Evolutionary conservation across 2,888 invertebrate species (phyloP), one percentile per base, ranked within the genome.

Genomic region (Spilarctia lutea): DNA sequence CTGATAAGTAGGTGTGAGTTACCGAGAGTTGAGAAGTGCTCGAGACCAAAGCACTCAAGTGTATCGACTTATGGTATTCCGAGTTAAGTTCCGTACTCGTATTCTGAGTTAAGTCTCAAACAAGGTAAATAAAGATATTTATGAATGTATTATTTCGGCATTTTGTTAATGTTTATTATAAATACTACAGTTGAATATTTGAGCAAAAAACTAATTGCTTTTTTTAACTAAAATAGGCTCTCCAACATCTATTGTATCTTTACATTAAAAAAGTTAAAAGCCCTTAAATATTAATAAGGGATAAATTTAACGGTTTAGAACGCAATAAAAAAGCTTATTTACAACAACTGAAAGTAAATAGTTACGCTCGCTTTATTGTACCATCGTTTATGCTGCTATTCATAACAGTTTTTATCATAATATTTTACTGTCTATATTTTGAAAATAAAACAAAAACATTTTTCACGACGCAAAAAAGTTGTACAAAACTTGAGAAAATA

Each of bases 21-120:
- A 71, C 63, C 27, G 52, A 52, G 71, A 33, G 8, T 35, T 30
- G 60, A 68, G 67, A 45, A 60, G 13, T n/a, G 73, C 60, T 45
- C 68, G 56, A 68, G 42, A 68, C 45, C 24, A 45, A 35, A 60
- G 33, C 42, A 18, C 45, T 68, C 60, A 63, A 73, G 60, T 73
- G 60, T 48, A 73, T 63, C 63, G 68, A 73, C 63, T 68, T 68
- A 63, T 60, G 35, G 45, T n/a, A 68, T 45, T 48, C 8, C 45
- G 16, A 45, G 42, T 42, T 45, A 60, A 10, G 48, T 33, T 68
- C 11, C 39, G 63, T 68, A 42, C 35, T n/a, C 24, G 33, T 30
- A 68, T 68, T 68, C 60, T 73, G 27, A 63, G 30, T 30, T 6
- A 8, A 20, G 24, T 16, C 18, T 45, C 16, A 45, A 45, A 45